Conservation (phyloP, 2,888 invertebrate genomes). For the Rotaria magnacalcarata region DNA sequence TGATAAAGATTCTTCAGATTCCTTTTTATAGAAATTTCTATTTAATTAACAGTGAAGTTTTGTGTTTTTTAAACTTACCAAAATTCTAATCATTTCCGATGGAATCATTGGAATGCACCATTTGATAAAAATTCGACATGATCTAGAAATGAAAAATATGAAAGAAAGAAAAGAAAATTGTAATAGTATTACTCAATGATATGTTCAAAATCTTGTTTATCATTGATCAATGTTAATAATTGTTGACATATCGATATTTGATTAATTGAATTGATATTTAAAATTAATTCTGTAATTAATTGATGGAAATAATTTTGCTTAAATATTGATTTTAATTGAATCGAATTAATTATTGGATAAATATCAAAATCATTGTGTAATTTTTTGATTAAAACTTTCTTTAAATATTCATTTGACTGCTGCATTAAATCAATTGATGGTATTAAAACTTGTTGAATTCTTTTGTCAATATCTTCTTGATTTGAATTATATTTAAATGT, state of each 20-base stretch:
- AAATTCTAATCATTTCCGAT: not conserved
- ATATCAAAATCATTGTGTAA: not conserved
- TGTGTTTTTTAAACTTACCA: not conserved
- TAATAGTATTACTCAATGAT: not conserved
- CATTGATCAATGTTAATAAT: not conserved
- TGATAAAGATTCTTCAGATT: not conserved
- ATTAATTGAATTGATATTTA: not conserved
- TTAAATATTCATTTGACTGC: not conserved
- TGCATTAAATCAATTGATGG: not conserved
- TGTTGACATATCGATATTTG: not conserved
- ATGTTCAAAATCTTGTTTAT: constrained; percentile 17
- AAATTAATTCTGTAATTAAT: not conserved
- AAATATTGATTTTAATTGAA: not conserved
- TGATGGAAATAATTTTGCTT: not conserved
- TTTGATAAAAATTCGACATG: not conserved
- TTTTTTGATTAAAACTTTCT: not conserved
- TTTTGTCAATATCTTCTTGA: not conserved
- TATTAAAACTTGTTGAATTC: not conserved
- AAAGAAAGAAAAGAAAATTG: not conserved
- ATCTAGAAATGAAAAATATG: not conserved
- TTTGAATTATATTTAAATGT: not conserved
- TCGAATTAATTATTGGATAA: not conserved
- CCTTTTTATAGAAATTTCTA: not conserved
- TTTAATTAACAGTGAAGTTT: not conserved
- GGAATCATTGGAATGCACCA: not conserved